These are phyloP conservation scores for Pollachius pollachius DNA, from an alignment of 2,113 vertebrate species.

Conservation along the genomic window DNA sequence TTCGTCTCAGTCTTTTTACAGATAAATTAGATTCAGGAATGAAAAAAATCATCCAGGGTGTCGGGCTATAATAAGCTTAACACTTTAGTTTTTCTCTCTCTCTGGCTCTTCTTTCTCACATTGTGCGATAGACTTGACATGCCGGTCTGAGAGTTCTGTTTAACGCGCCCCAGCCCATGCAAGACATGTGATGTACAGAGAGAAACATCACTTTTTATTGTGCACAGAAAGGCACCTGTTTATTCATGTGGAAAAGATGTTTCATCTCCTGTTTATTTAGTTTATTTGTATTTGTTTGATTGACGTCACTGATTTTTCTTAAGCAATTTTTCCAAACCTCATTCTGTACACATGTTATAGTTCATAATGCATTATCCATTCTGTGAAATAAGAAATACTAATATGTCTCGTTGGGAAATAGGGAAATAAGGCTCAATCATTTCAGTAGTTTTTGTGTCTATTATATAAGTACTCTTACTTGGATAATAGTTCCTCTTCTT, in stretches of 20 bases:
- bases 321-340: too few relatives aligned
- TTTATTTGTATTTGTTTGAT: not conserved
- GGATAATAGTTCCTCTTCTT: too few relatives aligned
- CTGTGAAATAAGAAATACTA: too few relatives aligned
- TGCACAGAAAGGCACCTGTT: not conserved
- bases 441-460: too few relatives aligned
- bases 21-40: not conserved
- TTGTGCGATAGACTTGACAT: conserved; percentile 12
- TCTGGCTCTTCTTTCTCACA: conserved; percentile 3
- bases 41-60: not conserved
- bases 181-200: not conserved
- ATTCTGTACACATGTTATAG: too few relatives aligned
- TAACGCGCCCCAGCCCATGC: not conserved
- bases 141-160: not conserved
- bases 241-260: not conserved
- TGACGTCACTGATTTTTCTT: not conserved
- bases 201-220: not conserved
- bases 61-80: conserved; percentile 3
- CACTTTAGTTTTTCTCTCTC: not conserved
- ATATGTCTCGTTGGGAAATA: too few relatives aligned
- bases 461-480: too few relatives aligned
- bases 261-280: not conserved
- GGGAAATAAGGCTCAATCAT: too few relatives aligned
- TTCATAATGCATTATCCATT: too few relatives aligned
- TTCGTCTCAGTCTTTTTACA: not conserved